These are phyloP conservation scores for Craseonycteris thonglongyai DNA, from an alignment of 2,113 vertebrate species.

Conservation along the genomic window DNA sequence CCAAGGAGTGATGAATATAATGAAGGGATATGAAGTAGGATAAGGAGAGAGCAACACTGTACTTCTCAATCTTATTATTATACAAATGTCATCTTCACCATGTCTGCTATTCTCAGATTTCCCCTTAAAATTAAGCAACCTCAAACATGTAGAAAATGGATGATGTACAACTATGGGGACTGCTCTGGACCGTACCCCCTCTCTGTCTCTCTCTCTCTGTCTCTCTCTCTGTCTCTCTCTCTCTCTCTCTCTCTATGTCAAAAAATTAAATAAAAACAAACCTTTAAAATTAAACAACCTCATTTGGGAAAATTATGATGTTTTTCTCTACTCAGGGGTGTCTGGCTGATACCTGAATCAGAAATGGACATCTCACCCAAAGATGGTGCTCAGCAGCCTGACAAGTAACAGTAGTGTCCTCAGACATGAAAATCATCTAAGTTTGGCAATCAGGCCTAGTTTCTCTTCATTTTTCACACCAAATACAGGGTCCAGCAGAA, in stretches of 20 bases:
- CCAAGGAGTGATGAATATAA: not conserved
- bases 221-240: too few species aligned
- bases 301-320: not conserved
- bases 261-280: too few species aligned
- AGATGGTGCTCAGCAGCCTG: not conserved
- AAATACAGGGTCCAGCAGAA: too few species aligned
- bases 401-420: not conserved
- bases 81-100: not conserved
- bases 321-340: not conserved
- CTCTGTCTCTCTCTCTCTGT: too few species aligned
- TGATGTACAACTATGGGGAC: too few species aligned
- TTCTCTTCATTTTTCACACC: too few species aligned
- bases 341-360: not conserved
- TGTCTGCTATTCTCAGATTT: not conserved
- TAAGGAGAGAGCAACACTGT: not conserved
- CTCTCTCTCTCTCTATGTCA: too few species aligned
- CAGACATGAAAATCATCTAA: not conserved
- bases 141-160: too few species aligned
- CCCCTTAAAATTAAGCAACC: not conserved
- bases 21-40: not conserved
- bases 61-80: not conserved
- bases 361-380: not conserved
- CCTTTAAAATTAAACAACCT: not conserved
- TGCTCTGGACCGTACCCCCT: too few species aligned
- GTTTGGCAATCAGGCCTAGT: too few species aligned